Conservation (phyloP, 2,113 vertebrate genomes). For the Trachemys scripta region DNA sequence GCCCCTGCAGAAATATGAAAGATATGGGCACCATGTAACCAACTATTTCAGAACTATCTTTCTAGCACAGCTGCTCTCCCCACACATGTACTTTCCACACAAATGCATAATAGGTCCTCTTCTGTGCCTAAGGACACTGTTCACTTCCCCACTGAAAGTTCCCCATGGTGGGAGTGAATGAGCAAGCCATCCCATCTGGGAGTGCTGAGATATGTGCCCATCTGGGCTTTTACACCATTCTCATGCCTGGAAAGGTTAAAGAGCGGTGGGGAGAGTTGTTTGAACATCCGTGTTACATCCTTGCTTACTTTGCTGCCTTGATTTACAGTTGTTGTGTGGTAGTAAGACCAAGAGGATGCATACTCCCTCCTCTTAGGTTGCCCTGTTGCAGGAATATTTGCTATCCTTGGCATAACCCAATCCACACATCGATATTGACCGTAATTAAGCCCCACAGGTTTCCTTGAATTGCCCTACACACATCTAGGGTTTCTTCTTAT, state of each 20-base stretch:
- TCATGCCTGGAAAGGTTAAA: not conserved
- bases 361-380: not conserved
- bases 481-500: not conserved
- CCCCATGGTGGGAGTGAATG: not conserved
- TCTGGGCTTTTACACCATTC: not conserved
- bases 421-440: fast-evolving
- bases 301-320: not conserved
- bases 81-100: not conserved
- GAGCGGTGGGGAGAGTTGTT: not conserved
- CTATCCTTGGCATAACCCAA: not conserved
- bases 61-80: fast-evolving
- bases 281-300: not conserved
- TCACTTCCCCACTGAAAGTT: not conserved
- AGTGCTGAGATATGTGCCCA: not conserved
- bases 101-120: not conserved
- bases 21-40: fast-evolving
- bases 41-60: not conserved
- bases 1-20: not conserved
- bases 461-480: not conserved
- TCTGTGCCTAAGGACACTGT: not conserved
- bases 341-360: not conserved
- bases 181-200: not conserved
- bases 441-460: fast-evolving
- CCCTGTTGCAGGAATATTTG: not conserved
- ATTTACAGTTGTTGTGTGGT: not conserved